These are phyloP conservation scores for Eupithecia centaureata DNA, from an alignment of 2,888 invertebrate species.

Conservation along the genomic window DNA sequence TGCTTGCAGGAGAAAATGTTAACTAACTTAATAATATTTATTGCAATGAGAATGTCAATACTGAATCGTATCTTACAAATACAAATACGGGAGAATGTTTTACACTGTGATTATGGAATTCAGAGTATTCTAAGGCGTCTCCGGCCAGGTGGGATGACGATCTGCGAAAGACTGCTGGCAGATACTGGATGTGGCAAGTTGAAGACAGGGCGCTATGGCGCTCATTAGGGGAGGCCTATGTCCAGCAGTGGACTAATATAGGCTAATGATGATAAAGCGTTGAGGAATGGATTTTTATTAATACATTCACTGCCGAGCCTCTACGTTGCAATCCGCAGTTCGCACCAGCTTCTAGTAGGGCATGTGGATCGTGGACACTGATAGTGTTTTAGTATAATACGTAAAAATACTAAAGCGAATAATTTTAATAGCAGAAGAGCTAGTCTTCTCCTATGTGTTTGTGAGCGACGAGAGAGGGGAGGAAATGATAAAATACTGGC, in stretches of 20 bases:
- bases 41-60: constrained; percentile 35
- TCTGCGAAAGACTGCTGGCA: too few relatives aligned
- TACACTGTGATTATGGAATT: constrained; percentile 20
- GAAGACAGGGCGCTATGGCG: too few relatives aligned
- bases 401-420: neutral
- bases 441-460: neutral
- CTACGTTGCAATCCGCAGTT: too few relatives aligned
- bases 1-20: constrained; percentile 59
- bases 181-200: too few relatives aligned
- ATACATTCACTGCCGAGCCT: neutral
- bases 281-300: neutral
- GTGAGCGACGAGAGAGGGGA: neutral
- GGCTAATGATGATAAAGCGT: neutral
- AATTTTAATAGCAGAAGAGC: neutral
- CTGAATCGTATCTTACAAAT: constrained; percentile 28
- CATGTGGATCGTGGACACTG: neutral
- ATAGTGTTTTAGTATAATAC: too few relatives aligned
- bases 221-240: too few relatives aligned
- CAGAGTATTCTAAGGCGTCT: constrained; percentile 7
- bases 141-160: too few relatives aligned
- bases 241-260: too few relatives aligned
- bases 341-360: neutral
- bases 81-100: constrained; percentile 26
- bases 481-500: neutral
- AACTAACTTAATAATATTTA: constrained; percentile 54